Evolutionary conservation across 1,140 invertebrate species (phyloP), one percentile per base, ranked within the genome.

Genomic region (Solen grandis): DNA sequence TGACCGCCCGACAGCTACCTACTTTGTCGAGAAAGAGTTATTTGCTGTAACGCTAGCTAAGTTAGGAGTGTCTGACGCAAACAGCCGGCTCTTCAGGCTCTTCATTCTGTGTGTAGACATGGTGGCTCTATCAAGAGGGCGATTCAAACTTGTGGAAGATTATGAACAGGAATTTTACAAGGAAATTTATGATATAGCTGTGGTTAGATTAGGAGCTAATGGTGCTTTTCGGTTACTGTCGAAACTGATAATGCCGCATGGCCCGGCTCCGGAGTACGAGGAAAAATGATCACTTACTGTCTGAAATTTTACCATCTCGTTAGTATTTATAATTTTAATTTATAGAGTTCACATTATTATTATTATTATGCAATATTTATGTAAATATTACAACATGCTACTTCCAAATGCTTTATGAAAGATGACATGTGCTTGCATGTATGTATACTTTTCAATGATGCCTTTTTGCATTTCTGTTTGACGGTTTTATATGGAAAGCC

Each of bases 171-270:
- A 62, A 35, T 16, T 62, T 16, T 35, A 62, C 16, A 31, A 62
- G 59, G 59, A 62, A 62, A 62, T 62, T 31, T 35, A 35, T 13
- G 59, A 62, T 33, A 35, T 35, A 35, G 33, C 38, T n/a, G 31
- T 62, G 29, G 22, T 35, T 1, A 33, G 38, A 14, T 3, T 35
- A 1, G 59, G 59, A 19, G 59, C 16, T 13, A 3, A 14, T 2
- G 29, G 38, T 33, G 5, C 16, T 35, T 19, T 35, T 2, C 33
- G 38, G 10, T 14, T 62, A 14, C 31, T 19, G 2, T 16, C 38
- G 22, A 31, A 62, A 35, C 16, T 62, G 0, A 16, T 62, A 8
- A 14, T 62, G 8, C 59, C 59, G n/a, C 14, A 16, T 16, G 22
- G 22, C 38, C 14, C 14, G 2, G 33, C 31, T 31, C 59, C 59